Evolutionary conservation across 2,113 vertebrate genomes (phyloP), one percentile per base, ranked within the genome.

Genomic region (Balaeniceps rex): DNA sequence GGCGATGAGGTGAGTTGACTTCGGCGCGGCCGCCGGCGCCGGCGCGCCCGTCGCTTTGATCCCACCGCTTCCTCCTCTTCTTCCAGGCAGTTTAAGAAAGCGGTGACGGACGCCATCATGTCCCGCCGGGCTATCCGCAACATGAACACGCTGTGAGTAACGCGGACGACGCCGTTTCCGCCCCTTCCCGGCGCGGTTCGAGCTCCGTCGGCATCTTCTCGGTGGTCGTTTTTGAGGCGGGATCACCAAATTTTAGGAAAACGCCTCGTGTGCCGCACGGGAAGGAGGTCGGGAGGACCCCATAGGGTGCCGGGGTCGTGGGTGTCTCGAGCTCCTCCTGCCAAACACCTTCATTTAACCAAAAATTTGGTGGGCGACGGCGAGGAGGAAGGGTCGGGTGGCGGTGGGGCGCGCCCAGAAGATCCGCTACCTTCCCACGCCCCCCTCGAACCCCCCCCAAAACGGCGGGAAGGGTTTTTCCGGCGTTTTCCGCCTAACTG

Each of bases 121-220:
- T 99, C 99, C 15, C 98, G 99, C 55, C 98, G 99, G 76, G 99
- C 99, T 68, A 99, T 99, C 87, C 99, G 99, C 91, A 99, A 99
- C 97, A 99, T 99, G 99, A 99, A 99, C 97, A 99, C 99, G 0
- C 98, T 99, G 99, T 99, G 97, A 99, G 99, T 98, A 51, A n/a
- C 38, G 4, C 9, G 4, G 12, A 5, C 2, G 10, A 9, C 9
- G 15, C 2, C 4, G 28, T 23, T 33, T 11, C n/a, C 14, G 2
- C 17, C 63, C 31, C 19, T 51, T 31, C 17, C 21, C 4, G 13
- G 16, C n/a, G n/a, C 4, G 6, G 19, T 34, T 12, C 10, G 11
- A 14, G 26, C 33, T 11, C 69, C 3, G 2, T 28, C 2, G 10
- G 24, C 9, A 2, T 80, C 63, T 44, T 11, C 49, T 55, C 19